Evolutionary conservation across 2,797 vertebrate species (phyloP).

Genomic region (Podarcis siculus): DNA sequence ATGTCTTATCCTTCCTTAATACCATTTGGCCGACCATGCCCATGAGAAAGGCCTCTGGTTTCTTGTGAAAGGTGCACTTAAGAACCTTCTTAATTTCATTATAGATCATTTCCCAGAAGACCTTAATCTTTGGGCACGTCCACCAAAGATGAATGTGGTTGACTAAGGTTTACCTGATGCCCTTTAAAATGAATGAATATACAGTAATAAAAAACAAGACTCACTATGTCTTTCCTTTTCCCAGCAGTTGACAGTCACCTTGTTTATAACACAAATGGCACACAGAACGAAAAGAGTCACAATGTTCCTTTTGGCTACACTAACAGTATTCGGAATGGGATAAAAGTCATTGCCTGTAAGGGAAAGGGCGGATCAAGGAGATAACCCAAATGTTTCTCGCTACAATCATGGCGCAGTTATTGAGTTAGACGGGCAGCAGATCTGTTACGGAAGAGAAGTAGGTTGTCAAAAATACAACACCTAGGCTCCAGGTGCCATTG

Average conservation of each 20-base stretch:
- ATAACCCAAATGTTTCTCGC: background rate
- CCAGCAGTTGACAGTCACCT: background rate
- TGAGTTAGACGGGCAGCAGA: background rate
- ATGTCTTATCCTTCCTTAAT: too few relatives aligned
- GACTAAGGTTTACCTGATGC: background rate
- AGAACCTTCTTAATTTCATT: too few relatives aligned
- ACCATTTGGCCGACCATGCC: too few relatives aligned
- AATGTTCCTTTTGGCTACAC: background rate
- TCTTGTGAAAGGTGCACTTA: too few relatives aligned
- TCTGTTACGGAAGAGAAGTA: background rate
- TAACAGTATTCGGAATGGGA: constrained; percentile 2
- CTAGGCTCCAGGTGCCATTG: background rate
- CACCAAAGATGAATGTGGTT: background rate
- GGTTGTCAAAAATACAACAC: background rate
- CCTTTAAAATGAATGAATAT: background rate
- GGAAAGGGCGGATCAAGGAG: constrained; percentile 10
- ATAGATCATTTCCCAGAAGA: too few relatives aligned
- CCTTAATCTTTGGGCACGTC: too few relatives aligned
- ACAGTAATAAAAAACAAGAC: background rate
- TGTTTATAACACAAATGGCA: background rate
- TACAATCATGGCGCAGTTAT: background rate
- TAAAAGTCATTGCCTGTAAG: background rate
- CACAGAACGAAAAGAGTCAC: background rate
- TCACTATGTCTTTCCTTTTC: background rate
- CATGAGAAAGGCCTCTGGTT: too few relatives aligned